Percentiles rank a stretch among this genome's conserved stretches.
Evolutionary conservation across 1,140 invertebrate species (phyloP).

Genomic region (Aplysia californica): DNA sequence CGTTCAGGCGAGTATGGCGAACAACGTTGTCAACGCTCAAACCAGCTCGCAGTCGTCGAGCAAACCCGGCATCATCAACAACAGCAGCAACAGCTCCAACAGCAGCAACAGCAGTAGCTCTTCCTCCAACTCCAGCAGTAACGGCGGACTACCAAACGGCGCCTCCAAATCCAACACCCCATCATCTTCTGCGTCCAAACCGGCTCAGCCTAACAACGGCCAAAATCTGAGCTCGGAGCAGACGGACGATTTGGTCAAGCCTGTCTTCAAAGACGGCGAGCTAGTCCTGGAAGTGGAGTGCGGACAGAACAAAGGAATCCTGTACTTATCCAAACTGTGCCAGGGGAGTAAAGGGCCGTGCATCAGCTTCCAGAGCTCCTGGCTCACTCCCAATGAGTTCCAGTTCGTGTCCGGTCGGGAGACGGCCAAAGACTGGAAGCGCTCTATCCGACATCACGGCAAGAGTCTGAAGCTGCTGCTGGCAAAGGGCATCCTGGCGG

Average conservation of each 20-base stretch:
- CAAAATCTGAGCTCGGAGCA: conserved; percentile 31
- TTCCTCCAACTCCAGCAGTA: background rate
- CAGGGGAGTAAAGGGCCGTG: conserved; percentile 70
- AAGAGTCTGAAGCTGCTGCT: conserved; percentile 71
- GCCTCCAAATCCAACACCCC: background rate
- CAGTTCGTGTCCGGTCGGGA: conserved; percentile 70
- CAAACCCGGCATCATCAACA: background rate
- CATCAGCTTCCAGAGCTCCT: conserved; percentile 66
- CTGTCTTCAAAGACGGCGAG: conserved; percentile 64
- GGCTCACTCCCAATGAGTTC: conserved; percentile 72
- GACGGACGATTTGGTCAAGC: conserved; percentile 61
- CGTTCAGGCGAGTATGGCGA: background rate
- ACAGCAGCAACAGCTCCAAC: background rate
- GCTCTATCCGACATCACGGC: conserved; percentile 70
- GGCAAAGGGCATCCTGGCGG: conserved; percentile 68
- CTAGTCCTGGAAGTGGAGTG: conserved; percentile 69
- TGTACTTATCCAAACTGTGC: conserved; percentile 67
- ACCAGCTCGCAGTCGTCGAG: background rate
- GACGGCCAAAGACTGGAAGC: conserved; percentile 72
- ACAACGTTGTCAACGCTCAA: background rate
- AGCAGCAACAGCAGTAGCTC: conserved; percentile 10
- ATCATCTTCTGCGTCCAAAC: background rate
- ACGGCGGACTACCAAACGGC: background rate
- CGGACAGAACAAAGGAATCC: conserved; percentile 65
- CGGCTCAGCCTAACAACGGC: conserved; percentile 13